Base-by-base conservation (phyloP, 2,113 vertebrate species). In the Terrapene triunguis region DNA sequence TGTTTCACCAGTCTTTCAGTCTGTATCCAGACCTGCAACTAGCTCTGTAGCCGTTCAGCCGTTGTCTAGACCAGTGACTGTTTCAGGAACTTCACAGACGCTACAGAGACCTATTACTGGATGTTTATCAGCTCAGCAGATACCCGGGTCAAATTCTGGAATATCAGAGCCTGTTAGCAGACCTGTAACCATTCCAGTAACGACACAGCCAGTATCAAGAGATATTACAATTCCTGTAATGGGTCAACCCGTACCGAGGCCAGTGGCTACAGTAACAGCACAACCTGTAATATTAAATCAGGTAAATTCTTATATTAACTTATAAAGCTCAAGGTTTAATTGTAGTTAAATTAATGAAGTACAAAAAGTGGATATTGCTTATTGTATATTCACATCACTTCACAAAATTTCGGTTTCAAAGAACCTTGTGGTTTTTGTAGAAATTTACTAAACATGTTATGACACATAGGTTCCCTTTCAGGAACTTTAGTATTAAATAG, bases 201-300 rank as follows among this genome's bases (percentile, higher is more conserved):
- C 97, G 3, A 72, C 98, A 17, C 97, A 98, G 53, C 82, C 92
- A 7, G 89, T n/a, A 51, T 95, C 95, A 82, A 95, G 96, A 97
- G 98, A 97, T 94, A 96, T 96, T 76, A 86, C 94, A 0, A 47
- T 97, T 82, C 97, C 97, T 93, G 96, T 97, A 42, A 89, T 98
- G 91, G 82, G 95, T 89, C 98, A 98, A 24, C 87, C 98, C 82
- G 38, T 97, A 32, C 72, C 96, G 65, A 97, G 97, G 93, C 95
- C 95, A 89, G 89, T 98, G 95, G 97, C 98, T 84, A 95, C 97
- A 84, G 88, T 98, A 82, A 95, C 98, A 82, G 97, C 98, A 38
- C 98, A 99, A 69, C 97, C 98, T 74, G 96, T 99, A 35, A 98
- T 99, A 54, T 96, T 99, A 87, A 98, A 98, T 91, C 98, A 99